phyloP scores from a whole-genome alignment of 2,113 vertebrate species.

The Synchiropus splendidus region DNA sequence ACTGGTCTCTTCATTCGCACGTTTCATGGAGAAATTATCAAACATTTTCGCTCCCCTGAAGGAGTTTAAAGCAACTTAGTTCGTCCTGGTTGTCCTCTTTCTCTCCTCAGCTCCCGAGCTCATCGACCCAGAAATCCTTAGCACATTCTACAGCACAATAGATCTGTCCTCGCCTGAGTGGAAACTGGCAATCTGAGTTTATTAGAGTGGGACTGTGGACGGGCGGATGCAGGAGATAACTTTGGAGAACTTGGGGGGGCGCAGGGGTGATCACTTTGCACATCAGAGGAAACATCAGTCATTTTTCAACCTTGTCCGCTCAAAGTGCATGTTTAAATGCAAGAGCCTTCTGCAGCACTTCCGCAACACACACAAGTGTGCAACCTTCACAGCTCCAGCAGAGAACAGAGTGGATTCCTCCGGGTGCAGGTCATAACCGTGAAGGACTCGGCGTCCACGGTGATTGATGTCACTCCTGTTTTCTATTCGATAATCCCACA shows the following conservation, averaged over 20 bases:
- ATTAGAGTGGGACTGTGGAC: constrained; percentile 20
- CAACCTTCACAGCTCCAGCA: constrained; percentile 19
- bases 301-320: constrained; percentile 9
- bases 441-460: neutral
- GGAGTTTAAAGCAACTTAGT: constrained; percentile 15
- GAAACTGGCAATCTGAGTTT: constrained; percentile 45
- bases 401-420: constrained; percentile 2
- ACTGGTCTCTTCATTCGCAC: too few species aligned
- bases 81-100: constrained; percentile 35
- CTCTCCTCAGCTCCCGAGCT: constrained; percentile 30
- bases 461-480: constrained; percentile 7
- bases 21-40: neutral
- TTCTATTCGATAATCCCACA: constrained; percentile 1
- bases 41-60: constrained; percentile 5
- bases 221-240: constrained; percentile 11
- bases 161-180: constrained; percentile 51
- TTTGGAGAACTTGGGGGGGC: constrained; percentile 1
- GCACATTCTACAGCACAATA: constrained; percentile 46
- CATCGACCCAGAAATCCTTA: constrained; percentile 53
- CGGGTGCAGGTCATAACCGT: constrained; percentile 1
- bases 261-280: constrained; percentile 8
- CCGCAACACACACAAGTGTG: constrained; percentile 11
- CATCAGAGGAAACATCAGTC: constrained; percentile 21
- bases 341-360: constrained; percentile 4
- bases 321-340: neutral